phyloP scores from a whole-genome alignment of 2,888 invertebrate genomes.

The Tenthredo scrophulariae region DNA sequence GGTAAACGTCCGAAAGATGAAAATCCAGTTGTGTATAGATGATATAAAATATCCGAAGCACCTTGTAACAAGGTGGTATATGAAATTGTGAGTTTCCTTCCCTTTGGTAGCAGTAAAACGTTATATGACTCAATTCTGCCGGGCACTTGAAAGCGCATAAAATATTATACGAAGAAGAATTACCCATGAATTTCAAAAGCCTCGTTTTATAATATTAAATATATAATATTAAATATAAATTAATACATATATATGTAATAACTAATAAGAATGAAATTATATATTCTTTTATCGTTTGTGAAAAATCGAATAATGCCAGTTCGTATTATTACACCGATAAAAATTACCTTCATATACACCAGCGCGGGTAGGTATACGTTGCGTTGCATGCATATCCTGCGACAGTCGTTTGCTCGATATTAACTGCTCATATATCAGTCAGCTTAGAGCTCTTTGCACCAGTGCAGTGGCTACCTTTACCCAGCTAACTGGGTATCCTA shows the following conservation, averaged over 20 bases:
- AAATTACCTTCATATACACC: no score
- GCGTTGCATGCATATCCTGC: not conserved
- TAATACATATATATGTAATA: no score
- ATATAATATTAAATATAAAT: not conserved
- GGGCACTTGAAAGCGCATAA: constrained; percentile 35
- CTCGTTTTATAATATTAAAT: not conserved
- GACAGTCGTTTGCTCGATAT: not conserved
- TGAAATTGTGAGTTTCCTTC: constrained; percentile 11
- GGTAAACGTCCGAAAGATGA: not conserved
- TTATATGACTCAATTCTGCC: not conserved
- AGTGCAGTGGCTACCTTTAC: not conserved
- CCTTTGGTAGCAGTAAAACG: not conserved
- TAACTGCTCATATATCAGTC: constrained; percentile 35
- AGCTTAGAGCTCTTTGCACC: constrained; percentile 10
- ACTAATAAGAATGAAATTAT: no score
- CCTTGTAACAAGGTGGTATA: constrained; percentile 27
- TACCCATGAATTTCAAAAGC: not conserved
- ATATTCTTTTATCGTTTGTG: no score
- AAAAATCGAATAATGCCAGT: no score
- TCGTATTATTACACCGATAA: no score
- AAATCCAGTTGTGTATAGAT: not conserved
- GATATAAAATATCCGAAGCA: not conserved
- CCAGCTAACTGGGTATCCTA: not conserved
- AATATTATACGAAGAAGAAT: not conserved
- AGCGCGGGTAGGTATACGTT: not conserved